These are phyloP conservation scores for Podiceps cristatus DNA, from an alignment of 2,113 vertebrate genomes.

Conservation along the genomic window DNA sequence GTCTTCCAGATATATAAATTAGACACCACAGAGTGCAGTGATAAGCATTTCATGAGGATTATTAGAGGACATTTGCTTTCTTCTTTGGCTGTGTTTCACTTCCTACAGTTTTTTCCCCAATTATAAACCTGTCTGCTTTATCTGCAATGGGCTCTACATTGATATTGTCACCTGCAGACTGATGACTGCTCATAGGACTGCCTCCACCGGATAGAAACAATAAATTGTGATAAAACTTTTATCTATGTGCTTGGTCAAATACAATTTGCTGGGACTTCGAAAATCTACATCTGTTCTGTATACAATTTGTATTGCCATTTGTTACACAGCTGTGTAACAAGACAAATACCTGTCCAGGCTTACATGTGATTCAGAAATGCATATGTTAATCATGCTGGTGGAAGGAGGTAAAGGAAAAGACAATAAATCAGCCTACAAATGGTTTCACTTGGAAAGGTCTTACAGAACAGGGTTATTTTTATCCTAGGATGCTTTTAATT, in stretches of 20 bases:
- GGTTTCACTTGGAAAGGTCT: constrained; percentile 82
- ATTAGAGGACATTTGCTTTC: not conserved
- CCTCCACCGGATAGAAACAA: constrained; percentile 22
- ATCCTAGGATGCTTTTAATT: constrained; percentile 89
- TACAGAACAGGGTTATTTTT: constrained; percentile 84
- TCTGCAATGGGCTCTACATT: not conserved
- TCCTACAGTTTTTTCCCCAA: not conserved
- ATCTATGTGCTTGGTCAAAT: constrained; percentile 69
- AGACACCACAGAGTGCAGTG: not conserved
- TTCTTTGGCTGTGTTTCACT: not conserved
- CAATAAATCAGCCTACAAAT: constrained; percentile 81
- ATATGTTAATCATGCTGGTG: constrained; percentile 76
- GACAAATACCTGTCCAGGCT: constrained; percentile 80
- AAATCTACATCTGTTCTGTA: constrained; percentile 73
- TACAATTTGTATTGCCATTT: constrained; percentile 78
- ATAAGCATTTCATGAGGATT: not conserved
- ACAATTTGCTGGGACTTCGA: constrained; percentile 68
- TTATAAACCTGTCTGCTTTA: not conserved
- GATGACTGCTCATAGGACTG: not conserved
- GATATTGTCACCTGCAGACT: constrained; percentile 2
- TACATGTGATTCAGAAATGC: constrained; percentile 77
- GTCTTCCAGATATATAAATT: not conserved
- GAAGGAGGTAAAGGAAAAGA: constrained; percentile 77
- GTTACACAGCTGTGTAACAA: constrained; percentile 81
- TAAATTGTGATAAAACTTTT: constrained; percentile 61